Evolutionary conservation across 1,140 invertebrate species (phyloP), one percentile per base, ranked within the genome.

Genomic region (Diorhabda elongata): DNA sequence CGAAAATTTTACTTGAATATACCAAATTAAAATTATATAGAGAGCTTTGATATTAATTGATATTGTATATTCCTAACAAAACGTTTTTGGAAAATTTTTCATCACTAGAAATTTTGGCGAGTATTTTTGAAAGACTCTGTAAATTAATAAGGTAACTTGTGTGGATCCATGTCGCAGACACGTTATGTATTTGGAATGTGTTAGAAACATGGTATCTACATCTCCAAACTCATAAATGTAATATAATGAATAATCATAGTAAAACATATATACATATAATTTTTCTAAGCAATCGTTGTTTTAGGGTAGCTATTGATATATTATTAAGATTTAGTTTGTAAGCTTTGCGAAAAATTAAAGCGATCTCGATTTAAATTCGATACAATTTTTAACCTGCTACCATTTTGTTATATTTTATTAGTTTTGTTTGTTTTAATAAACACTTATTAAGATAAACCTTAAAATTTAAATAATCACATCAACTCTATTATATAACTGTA

Each of bases 281-380:
- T 81, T 81, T 81, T 81, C 79, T 81, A 81, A 81, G 79, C 79
- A 81, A 81, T 80, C 78, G 78, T 79, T 81, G 77, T 80, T 81
- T 81, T 79, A 79, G 79, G 74, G 67, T 81, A 81, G 78, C 78
- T 76, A 80, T 78, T 81, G 77, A 75, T 74, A 79, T 76, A 78
- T 77, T 80, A 79, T 77, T 80, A 79, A 80, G 74, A 79, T 78
- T 80, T 80, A 80, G 78, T 80, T 81, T 76, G 73, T 81, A 81
- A 81, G 79, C 79, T 81, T 81, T 77, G 79, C 78, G 78, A 79
- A 79, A 77, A 76, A 79, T 77, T 76, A 77, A 80, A 77, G 75
- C 77, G 77, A 77, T 78, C 75, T 78, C 78, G 77, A 77, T 77
- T 77, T 76, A 73, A 76, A 76, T 71, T 73, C 68, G 74, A 73